Evolutionary conservation across 2,113 vertebrate species (phyloP), one percentile per base, ranked within the genome.

Genomic region (Thamnaconus septentrionalis): DNA sequence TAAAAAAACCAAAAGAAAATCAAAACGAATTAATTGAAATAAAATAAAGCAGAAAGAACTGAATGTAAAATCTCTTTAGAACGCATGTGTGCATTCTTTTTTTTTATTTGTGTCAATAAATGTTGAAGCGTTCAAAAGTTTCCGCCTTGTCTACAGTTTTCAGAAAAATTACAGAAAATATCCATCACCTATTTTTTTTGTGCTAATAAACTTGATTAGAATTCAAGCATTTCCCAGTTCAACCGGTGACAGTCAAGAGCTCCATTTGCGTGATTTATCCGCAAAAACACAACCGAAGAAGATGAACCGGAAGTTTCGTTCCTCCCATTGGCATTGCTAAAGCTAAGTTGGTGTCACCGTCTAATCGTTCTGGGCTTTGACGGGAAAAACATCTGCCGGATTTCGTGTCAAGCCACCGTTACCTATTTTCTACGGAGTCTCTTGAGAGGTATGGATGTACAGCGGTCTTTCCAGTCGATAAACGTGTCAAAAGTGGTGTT

Each of bases 361-460:
- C 83, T 78, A 51, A 42, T 73, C 76, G 64, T 46, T 75, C 58
- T 78, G 12, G 75, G 76, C 74, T 73, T 83, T 83, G 76, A 69
- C 62, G 75, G 77, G 68, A 71, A 43, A 69, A 79, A 78, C 73
- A 71, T 43, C 55, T 47, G 43, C 50, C 47, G 69, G 54, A 63
- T 64, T 68, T 83, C 76, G 74, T 79, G 79, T 81, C 71, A 56
- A 72, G 44, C 50, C 66, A 72, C 78, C 56, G 75, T 62, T 46
- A 59, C 41, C 54, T 60, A 7, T 52, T 62, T 64, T 18, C 54
- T 61, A 43, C 60, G 82, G 76, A 71, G 65, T 86, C 64, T 82
- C 78, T 68, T 69, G 64, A 90, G 84, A 88, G 89, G 89, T 90
- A 83, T 43, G 73, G 72, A 4, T 51, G 3, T 9, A 5, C 31